phyloP scores from a whole-genome alignment of 1,140 invertebrate species.

The Carcinoscorpius rotundicauda region DNA sequence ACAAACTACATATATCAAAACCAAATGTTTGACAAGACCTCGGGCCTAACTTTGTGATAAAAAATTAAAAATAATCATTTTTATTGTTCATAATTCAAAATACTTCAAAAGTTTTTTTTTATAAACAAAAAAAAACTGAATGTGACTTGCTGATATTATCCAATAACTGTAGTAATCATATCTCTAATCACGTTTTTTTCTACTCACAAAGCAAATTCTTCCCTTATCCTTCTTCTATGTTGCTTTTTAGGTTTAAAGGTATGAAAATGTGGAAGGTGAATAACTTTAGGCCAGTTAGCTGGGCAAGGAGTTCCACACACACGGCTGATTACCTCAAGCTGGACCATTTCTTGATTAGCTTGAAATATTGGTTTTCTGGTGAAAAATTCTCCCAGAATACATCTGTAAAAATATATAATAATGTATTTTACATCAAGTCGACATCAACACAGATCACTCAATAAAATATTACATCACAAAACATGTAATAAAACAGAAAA shows the following conservation, averaged over 20 bases:
- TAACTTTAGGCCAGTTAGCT: conserved; percentile 95
- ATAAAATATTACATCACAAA: too few relatives aligned
- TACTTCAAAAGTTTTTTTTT: not conserved
- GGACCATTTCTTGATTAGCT: conserved; percentile 85
- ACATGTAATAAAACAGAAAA: too few relatives aligned
- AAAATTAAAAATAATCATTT: too few relatives aligned
- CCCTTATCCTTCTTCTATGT: conserved; percentile 71
- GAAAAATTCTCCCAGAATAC: conserved; percentile 97
- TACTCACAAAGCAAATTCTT: conserved; percentile 69
- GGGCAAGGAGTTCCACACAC: conserved; percentile 93
- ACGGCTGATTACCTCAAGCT: conserved; percentile 87
- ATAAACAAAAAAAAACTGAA: not conserved
- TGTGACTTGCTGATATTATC: too few relatives aligned
- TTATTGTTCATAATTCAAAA: too few relatives aligned
- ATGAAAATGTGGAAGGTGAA: conserved; percentile 84
- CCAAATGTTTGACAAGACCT: too few relatives aligned
- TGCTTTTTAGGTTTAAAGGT: conserved; percentile 86
- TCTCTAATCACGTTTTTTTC: not conserved
- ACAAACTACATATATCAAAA: too few relatives aligned
- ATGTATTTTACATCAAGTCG: too few relatives aligned
- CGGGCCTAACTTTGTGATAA: too few relatives aligned
- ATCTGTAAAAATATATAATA: conserved; percentile 37
- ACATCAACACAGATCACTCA: too few relatives aligned
- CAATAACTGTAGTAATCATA: too few relatives aligned
- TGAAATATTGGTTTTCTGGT: conserved; percentile 91